phyloP scores from a whole-genome alignment of 2,797 vertebrate species.

The Macrochelys suwanniensis region DNA sequence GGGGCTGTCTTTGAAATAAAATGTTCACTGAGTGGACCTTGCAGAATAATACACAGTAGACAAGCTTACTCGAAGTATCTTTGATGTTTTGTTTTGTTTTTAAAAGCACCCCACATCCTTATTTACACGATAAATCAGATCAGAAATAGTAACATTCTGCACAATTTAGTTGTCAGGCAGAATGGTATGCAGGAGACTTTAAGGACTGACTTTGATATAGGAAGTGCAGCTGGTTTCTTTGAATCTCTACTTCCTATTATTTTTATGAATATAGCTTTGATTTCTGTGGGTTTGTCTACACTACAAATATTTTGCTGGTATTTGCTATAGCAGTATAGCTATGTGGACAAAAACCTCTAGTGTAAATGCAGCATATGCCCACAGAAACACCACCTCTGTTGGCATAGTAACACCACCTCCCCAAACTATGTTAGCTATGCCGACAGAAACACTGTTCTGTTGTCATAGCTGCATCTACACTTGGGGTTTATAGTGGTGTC shows the following conservation, averaged over 20 bases:
- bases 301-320: not conserved
- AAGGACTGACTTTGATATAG: not conserved
- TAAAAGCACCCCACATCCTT: not conserved
- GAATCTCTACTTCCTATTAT: constrained; percentile 7
- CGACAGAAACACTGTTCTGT: not conserved
- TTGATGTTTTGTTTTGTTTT: not conserved
- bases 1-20: constrained; percentile 21
- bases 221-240: not conserved
- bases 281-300: not conserved
- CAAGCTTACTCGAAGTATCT: not conserved
- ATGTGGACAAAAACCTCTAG: not conserved
- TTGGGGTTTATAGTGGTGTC: not conserved
- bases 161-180: not conserved
- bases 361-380: not conserved
- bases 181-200: not conserved
- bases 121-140: not conserved
- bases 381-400: not conserved
- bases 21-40: not conserved
- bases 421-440: not conserved
- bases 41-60: not conserved
- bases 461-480: not conserved
- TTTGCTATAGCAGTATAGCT: not conserved
- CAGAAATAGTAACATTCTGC: not conserved
- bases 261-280: not conserved
- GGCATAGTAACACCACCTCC: not conserved